Conservation (phyloP, 2,797 vertebrate species). For the Pipistrellus nathusii region DNA sequence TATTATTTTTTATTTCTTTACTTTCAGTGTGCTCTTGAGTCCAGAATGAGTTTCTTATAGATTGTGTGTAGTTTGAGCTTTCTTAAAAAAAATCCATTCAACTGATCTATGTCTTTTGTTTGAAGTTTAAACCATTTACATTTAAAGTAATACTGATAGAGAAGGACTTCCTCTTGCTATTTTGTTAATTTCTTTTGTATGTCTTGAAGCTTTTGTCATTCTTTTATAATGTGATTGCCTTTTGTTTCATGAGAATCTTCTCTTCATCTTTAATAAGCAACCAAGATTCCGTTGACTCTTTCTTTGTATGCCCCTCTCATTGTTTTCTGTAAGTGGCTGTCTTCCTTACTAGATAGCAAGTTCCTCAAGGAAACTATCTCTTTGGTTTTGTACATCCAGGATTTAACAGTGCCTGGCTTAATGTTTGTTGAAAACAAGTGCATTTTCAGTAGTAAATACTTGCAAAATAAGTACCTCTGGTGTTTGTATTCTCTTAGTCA, state of each 20-base stretch:
- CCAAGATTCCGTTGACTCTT: background rate
- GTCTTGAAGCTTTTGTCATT: background rate
- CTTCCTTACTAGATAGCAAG: background rate
- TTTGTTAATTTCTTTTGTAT: background rate
- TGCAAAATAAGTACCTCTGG: background rate
- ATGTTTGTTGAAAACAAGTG: background rate
- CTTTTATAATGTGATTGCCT: background rate
- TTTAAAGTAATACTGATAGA: background rate
- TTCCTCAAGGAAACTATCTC: background rate
- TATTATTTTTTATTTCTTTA: background rate
- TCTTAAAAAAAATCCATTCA: background rate
- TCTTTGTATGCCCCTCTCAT: background rate
- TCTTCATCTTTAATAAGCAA: background rate
- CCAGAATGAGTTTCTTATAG: background rate
- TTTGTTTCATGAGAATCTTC: background rate
- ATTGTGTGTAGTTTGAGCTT: background rate
- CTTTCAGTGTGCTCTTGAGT: background rate
- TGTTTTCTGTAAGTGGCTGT: conserved; percentile 18
- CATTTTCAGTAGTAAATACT: background rate
- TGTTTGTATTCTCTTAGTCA: conserved; percentile 8
- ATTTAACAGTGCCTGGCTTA: background rate
- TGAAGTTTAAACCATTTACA: background rate
- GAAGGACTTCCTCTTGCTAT: background rate
- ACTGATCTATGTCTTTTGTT: background rate
- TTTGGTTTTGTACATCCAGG: background rate